phyloP scores from a whole-genome alignment of 2,888 invertebrate genomes.

The Drosophila buzzatii region DNA sequence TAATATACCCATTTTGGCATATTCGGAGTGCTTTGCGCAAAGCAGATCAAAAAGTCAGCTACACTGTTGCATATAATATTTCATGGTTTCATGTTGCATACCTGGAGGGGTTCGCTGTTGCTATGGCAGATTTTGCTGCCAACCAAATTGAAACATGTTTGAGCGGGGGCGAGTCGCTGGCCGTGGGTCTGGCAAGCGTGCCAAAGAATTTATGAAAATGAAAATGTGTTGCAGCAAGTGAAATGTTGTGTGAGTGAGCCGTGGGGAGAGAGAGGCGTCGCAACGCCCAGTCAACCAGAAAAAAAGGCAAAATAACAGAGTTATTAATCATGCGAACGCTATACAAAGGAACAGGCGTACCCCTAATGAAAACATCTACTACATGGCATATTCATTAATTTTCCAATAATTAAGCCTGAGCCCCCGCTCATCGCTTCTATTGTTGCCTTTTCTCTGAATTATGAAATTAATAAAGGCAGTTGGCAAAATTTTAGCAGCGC shows the following conservation, averaged over 20 bases:
- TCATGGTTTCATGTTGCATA: slow-evolving; percentile 53
- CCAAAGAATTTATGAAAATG: slow-evolving; percentile 35
- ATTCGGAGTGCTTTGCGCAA: not conserved
- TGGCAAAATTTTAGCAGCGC: slow-evolving; percentile 60
- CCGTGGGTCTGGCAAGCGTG: not conserved
- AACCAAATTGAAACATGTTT: slow-evolving; percentile 48
- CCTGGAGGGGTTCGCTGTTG: slow-evolving; percentile 30
- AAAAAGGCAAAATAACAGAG: slow-evolving; percentile 4
- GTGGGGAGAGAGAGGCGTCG: not conserved
- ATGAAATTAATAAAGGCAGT: slow-evolving; percentile 80
- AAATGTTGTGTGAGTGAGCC: not conserved
- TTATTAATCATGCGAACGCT: slow-evolving; percentile 58
- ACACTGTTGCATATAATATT: slow-evolving; percentile 47
- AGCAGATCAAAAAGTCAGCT: slow-evolving; percentile 46
- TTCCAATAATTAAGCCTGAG: slow-evolving; percentile 75
- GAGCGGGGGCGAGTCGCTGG: not conserved
- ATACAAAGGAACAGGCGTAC: slow-evolving; percentile 12
- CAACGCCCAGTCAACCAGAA: slow-evolving; percentile 6
- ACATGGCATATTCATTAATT: slow-evolving; percentile 77
- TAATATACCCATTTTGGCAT: slow-evolving; percentile 9
- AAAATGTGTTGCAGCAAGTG: slow-evolving; percentile 34
- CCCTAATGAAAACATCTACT: slow-evolving; percentile 66
- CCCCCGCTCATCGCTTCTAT: slow-evolving; percentile 22
- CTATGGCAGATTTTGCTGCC: slow-evolving; percentile 25
- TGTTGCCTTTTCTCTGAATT: slow-evolving; percentile 63